Evolutionary conservation across 2,888 invertebrate species (phyloP).

Genomic region (Horisme vitalbata): DNA sequence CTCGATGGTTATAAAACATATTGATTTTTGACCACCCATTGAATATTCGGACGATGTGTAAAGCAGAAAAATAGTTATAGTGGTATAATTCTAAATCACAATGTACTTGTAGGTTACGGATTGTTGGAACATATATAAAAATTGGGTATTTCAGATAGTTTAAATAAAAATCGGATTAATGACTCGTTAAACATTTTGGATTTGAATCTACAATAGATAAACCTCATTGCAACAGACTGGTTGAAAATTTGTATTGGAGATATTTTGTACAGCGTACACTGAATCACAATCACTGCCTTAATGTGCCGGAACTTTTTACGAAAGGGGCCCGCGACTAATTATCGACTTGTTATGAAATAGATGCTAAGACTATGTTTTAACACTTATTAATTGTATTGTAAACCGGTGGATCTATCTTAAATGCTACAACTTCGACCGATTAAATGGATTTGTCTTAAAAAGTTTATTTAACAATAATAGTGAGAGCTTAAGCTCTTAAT

Average conservation of each 20-base stretch:
- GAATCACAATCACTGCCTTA: slow-evolving; percentile 82
- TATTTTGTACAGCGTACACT: slow-evolving; percentile 81
- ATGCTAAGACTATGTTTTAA: slow-evolving; percentile 11
- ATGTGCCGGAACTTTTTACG: slow-evolving; percentile 74
- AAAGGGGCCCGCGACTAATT: slow-evolving; percentile 48
- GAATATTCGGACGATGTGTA: slow-evolving; percentile 73
- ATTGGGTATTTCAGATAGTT: slow-evolving; percentile 72
- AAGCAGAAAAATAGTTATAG: slow-evolving; percentile 74
- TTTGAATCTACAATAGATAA: slow-evolving; percentile 81
- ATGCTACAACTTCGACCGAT: slow-evolving; percentile 4
- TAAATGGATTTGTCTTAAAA: slow-evolving; percentile 9
- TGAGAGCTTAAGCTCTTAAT: too few relatives aligned
- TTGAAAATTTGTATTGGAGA: slow-evolving; percentile 74
- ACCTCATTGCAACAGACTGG: slow-evolving; percentile 81
- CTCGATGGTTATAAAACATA: too few relatives aligned
- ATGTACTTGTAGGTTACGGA: slow-evolving; percentile 80
- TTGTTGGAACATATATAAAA: slow-evolving; percentile 74
- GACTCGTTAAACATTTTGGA: slow-evolving; percentile 80
- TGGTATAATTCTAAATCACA: slow-evolving; percentile 72
- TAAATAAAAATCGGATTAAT: slow-evolving; percentile 66
- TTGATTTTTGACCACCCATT: slow-evolving; percentile 72
- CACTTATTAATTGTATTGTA: slow-evolving; percentile 5
- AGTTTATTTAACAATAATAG: neutral
- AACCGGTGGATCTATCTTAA: neutral
- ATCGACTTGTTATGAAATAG: slow-evolving; percentile 40